Conservation (phyloP, 2,888 invertebrate species). For the Athetis lepigone region DNA sequence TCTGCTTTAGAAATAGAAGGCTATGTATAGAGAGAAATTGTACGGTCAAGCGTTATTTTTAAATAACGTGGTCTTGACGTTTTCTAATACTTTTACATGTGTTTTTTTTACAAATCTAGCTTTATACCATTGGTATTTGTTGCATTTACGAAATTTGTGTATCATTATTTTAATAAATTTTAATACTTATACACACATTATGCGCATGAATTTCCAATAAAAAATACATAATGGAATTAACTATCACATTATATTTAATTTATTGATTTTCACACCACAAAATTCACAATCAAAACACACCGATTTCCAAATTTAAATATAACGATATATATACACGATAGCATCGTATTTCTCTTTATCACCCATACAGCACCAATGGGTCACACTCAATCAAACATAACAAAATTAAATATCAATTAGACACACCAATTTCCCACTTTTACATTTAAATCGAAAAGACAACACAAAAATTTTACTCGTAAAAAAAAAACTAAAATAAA, state of each 20-base stretch:
- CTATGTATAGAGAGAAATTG: constrained; percentile 52
- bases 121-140: background rate
- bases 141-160: background rate
- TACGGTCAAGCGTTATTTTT: constrained; percentile 45
- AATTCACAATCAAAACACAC: no score
- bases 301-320: background rate
- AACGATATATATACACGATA: no score
- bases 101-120: background rate
- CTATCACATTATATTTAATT: background rate
- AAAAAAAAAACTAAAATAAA: background rate
- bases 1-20: constrained; percentile 44
- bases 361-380: background rate
- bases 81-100: constrained; percentile 41
- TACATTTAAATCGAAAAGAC: constrained; percentile 31
- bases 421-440: constrained; percentile 44
- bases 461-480: constrained; percentile 6
- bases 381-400: constrained; percentile 20
- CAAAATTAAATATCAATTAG: constrained; percentile 10
- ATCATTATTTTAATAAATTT: background rate
- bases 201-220: background rate
- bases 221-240: background rate
- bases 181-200: background rate
- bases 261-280: background rate
- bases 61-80: constrained; percentile 16
- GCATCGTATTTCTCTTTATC: background rate